A percentile compares a stretch with the other conserved stretches of the same genome.
Evolutionary conservation across 2,888 invertebrate species (phyloP).

Genomic region (Deilephila porcellus): DNA sequence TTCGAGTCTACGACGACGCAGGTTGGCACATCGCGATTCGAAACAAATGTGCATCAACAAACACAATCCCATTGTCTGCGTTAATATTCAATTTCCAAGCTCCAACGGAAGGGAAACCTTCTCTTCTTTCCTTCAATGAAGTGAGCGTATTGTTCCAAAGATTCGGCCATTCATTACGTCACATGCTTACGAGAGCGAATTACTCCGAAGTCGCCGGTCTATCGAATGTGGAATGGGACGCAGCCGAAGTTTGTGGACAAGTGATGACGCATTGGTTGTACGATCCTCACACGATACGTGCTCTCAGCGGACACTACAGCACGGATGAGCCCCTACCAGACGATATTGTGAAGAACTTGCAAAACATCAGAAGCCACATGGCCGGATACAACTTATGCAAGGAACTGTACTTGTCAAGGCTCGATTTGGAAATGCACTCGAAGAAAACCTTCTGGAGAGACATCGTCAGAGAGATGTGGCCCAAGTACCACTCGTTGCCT

Average conservation of each 20-base stretch:
- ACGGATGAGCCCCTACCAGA: slow-evolving; percentile 89
- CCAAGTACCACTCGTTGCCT: slow-evolving; percentile 90
- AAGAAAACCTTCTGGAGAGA: slow-evolving; percentile 93
- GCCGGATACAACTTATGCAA: slow-evolving; percentile 91
- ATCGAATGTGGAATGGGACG: slow-evolving; percentile 97
- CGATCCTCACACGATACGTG: slow-evolving; percentile 84
- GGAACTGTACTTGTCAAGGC: slow-evolving; percentile 91
- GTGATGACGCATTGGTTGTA: slow-evolving; percentile 93
- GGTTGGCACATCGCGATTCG: slow-evolving; percentile 93
- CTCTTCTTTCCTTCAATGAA: slow-evolving; percentile 90
- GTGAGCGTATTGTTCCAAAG: slow-evolving; percentile 91
- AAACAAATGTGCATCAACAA: slow-evolving; percentile 87
- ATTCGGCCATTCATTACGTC: slow-evolving; percentile 95
- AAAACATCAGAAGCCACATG: slow-evolving; percentile 88
- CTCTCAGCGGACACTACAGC: slow-evolving; percentile 90
- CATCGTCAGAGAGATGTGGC: slow-evolving; percentile 91
- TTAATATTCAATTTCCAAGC: slow-evolving; percentile 93
- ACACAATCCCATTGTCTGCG: slow-evolving; percentile 90
- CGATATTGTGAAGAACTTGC: slow-evolving; percentile 86
- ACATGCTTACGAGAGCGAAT: slow-evolving; percentile 91
- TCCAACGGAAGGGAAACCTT: slow-evolving; percentile 86
- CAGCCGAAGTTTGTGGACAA: slow-evolving; percentile 92
- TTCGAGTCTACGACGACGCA: slow-evolving; percentile 84
- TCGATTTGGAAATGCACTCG: slow-evolving; percentile 93
- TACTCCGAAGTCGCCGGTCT: slow-evolving; percentile 94